Conservation (phyloP, 2,888 invertebrate species). For the Pollenia amentaria region DNA sequence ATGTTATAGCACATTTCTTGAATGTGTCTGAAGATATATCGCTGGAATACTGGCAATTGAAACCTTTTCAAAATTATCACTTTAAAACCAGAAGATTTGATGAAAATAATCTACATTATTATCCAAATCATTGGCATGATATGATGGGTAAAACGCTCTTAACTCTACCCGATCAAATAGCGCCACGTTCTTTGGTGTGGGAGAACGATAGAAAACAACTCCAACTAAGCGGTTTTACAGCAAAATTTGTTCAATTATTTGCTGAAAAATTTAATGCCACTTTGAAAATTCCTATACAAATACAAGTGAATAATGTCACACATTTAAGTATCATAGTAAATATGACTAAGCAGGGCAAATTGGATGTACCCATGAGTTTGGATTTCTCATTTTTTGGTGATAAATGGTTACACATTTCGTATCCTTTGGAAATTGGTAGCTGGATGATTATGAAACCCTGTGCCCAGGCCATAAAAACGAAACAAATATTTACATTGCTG, state of each 20-base stretch:
- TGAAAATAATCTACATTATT: background rate
- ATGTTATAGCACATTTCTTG: constrained; percentile 4
- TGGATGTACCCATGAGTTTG: constrained; percentile 39
- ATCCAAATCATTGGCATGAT: constrained; percentile 24
- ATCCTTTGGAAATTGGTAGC: constrained; percentile 24
- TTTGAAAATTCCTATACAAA: constrained; percentile 16
- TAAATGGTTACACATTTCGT: background rate
- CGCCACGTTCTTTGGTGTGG: constrained; percentile 75
- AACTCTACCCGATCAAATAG: constrained; percentile 73
- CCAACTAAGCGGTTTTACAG: constrained; percentile 75
- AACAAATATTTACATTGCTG: constrained; percentile 6
- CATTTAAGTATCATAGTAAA: constrained; percentile 12
- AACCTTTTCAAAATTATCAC: constrained; percentile 31
- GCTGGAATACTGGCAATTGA: constrained; percentile 17
- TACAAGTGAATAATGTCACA: background rate
- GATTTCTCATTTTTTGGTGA: background rate
- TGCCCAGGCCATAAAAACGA: constrained; percentile 14
- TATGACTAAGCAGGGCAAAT: background rate
- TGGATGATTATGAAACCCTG: constrained; percentile 41
- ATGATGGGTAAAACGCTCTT: constrained; percentile 48
- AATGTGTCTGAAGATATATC: background rate
- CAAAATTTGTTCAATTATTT: constrained; percentile 74
- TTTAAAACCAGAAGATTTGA: background rate
- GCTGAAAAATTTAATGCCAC: constrained; percentile 76
- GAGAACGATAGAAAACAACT: constrained; percentile 43